These are phyloP conservation scores for Sitodiplosis mosellana DNA, from an alignment of 1,140 invertebrate genomes.

Conservation along the genomic window DNA sequence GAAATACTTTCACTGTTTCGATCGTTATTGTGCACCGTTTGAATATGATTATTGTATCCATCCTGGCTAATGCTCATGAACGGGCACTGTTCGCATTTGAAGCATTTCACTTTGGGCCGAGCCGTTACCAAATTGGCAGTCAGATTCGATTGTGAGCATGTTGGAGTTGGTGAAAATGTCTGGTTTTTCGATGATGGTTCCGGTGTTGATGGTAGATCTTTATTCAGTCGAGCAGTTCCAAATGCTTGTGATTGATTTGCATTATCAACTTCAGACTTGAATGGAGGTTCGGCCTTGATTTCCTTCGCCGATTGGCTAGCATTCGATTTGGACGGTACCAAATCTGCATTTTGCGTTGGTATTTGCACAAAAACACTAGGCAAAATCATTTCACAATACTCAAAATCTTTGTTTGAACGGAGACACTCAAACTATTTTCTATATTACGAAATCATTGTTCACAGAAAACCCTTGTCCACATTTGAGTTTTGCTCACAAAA, in stretches of 20 bases:
- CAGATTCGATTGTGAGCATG: constrained; percentile 1
- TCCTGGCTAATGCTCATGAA: constrained; percentile 13
- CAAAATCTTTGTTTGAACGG: no score
- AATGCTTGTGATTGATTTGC: background rate
- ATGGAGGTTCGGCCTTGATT: background rate
- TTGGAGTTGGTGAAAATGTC: background rate
- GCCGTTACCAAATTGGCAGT: background rate
- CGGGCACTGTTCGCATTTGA: constrained; percentile 12
- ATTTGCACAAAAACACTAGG: background rate
- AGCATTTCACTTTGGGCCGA: constrained; percentile 1
- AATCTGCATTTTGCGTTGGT: background rate
- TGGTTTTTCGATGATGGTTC: background rate
- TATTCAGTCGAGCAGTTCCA: background rate
- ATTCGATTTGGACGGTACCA: background rate
- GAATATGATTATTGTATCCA: constrained; percentile 8
- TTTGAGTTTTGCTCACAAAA: no score
- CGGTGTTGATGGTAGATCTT: background rate
- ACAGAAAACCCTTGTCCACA: no score
- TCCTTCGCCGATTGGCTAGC: background rate
- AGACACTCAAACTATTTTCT: no score
- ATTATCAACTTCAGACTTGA: constrained; percentile 1
- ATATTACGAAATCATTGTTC: no score
- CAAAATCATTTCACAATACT: background rate
- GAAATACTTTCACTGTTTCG: constrained; percentile 2
- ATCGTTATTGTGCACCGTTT: constrained; percentile 5